A percentile compares a stretch with the other conserved stretches of the same genome.
Conservation (phyloP, 2,113 vertebrate species). For the Megaceryle torquata region DNA sequence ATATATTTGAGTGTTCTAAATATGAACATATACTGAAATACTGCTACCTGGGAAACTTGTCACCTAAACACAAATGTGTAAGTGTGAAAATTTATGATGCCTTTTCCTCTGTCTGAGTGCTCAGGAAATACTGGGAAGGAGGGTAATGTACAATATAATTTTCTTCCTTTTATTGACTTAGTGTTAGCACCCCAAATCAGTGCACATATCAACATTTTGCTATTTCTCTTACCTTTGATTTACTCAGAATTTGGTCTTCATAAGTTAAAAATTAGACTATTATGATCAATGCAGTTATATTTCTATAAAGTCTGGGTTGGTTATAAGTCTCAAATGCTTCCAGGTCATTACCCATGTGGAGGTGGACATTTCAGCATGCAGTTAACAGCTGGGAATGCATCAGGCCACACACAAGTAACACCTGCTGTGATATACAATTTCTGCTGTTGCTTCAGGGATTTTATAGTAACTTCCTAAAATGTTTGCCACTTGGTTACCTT, state of each 20-base stretch:
- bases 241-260: not conserved
- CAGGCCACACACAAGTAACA: accelerated
- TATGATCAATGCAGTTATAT: not conserved
- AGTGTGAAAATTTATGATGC: not conserved
- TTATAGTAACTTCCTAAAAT: not conserved
- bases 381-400: not conserved
- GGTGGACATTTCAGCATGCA: not conserved
- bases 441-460: not conserved
- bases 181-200: not conserved
- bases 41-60: not conserved
- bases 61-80: not conserved
- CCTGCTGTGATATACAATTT: not conserved
- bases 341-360: not conserved
- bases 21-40: not conserved
- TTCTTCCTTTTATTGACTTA: not conserved
- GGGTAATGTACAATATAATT: not conserved
- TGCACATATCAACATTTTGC: not conserved
- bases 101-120: not conserved
- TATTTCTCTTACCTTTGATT: not conserved
- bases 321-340: not conserved
- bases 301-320: not conserved
- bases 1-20: not conserved
- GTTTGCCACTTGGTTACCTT: not conserved
- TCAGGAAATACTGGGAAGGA: not conserved
- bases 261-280: not conserved